Conservation (phyloP, 2,797 vertebrate genomes). For the Anniella stebbinsi region DNA sequence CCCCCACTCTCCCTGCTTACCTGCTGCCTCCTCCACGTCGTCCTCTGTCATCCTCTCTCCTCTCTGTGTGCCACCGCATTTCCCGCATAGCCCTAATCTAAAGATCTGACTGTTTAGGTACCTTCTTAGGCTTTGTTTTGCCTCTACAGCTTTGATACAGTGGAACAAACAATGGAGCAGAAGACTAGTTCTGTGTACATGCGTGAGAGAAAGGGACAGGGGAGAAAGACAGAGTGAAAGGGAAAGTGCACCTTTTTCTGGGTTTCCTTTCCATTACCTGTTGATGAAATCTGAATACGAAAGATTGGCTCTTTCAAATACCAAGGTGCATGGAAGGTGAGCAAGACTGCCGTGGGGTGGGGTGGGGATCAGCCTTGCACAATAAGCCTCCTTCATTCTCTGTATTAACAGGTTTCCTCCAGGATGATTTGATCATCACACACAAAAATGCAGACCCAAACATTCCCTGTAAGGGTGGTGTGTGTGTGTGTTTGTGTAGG, state of each 20-base stretch:
- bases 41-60: too few relatives aligned
- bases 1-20: too few relatives aligned
- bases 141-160: neutral
- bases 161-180: neutral
- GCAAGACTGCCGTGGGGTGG: neutral
- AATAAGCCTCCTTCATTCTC: neutral
- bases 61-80: too few relatives aligned
- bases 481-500: too few relatives aligned
- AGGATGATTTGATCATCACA: neutral
- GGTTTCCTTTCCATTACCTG: neutral
- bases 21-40: too few relatives aligned
- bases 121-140: neutral
- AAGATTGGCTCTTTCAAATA: neutral
- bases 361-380: neutral
- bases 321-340: neutral
- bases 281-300: neutral
- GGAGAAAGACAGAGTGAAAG: neutral
- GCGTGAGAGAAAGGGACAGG: neutral
- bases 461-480: too few relatives aligned
- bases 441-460: neutral
- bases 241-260: neutral
- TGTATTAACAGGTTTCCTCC: neutral
- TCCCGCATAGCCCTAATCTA: too few relatives aligned
- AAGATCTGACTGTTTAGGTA: neutral
- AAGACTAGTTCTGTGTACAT: neutral